A percentile compares a stretch with the other conserved stretches of the same genome.
Conservation (phyloP, 2,888 invertebrate species). For the Epistrophella euchroma region DNA sequence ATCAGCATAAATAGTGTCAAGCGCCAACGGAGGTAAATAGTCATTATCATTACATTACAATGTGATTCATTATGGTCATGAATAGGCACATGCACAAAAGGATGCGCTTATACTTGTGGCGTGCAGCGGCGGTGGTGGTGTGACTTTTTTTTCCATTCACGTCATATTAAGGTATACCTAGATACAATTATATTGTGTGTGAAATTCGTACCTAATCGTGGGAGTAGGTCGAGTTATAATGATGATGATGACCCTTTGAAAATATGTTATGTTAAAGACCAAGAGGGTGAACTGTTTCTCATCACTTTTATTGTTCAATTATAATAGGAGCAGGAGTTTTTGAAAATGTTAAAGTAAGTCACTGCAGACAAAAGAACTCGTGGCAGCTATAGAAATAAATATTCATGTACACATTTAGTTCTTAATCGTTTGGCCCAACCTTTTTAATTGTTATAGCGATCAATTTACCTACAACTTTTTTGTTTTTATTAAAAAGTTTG, state of each 20-base stretch:
- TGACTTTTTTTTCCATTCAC: slow-evolving; percentile 66
- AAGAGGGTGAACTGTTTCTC: slow-evolving; percentile 16
- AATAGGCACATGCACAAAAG: slow-evolving; percentile 31
- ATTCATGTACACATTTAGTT: neutral
- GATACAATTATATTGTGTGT: slow-evolving; percentile 38
- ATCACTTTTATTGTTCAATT: neutral
- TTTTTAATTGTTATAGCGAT: neutral
- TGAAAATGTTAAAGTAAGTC: neutral
- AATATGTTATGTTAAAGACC: slow-evolving; percentile 30
- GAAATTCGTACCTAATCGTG: slow-evolving; percentile 54
- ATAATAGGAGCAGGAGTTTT: neutral
- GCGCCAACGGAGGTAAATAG: slow-evolving; percentile 47
- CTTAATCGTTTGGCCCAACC: neutral
- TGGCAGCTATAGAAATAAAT: neutral
- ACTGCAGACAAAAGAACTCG: neutral
- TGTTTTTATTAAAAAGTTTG: too few species aligned
- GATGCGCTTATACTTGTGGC: slow-evolving; percentile 35
- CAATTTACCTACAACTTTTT: neutral
- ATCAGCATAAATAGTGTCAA: slow-evolving; percentile 26
- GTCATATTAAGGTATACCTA: slow-evolving; percentile 2
- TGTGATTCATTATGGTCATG: slow-evolving; percentile 37
- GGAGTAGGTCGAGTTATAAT: slow-evolving; percentile 31
- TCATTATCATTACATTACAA: slow-evolving; percentile 54
- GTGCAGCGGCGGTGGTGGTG: neutral
- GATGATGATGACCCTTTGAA: slow-evolving; percentile 61